phyloP scores from a whole-genome alignment of 2,113 vertebrate genomes.

The Thunnus thynnus region DNA sequence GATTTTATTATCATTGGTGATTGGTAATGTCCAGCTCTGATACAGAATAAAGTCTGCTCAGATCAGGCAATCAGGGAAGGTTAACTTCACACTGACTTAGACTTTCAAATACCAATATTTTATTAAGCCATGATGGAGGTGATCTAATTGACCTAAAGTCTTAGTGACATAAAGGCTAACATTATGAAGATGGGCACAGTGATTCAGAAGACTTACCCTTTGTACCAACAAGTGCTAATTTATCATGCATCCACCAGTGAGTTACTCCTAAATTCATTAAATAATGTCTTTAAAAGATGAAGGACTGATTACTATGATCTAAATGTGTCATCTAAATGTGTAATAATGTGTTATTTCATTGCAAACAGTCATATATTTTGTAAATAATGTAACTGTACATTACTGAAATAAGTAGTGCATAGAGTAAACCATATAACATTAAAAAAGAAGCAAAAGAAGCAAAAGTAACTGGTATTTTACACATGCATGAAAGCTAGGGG shows the following conservation, averaged over 20 bases:
- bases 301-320: neutral
- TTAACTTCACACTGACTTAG: conserved; percentile 45
- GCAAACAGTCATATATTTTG: neutral
- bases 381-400: neutral
- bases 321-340: neutral
- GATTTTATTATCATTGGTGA: conserved; percentile 71
- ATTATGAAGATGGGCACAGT: neutral
- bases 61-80: conserved; percentile 63
- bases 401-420: neutral
- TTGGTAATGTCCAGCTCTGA: conserved; percentile 63
- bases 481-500: conserved; percentile 27
- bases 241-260: neutral
- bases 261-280: neutral
- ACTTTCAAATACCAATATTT: conserved; percentile 56
- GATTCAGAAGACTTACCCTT: neutral
- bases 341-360: neutral
- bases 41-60: conserved; percentile 36
- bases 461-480: conserved; percentile 56
- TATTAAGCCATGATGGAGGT: conserved; percentile 27
- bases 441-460: neutral
- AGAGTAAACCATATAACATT: neutral
- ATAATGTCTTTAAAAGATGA: neutral
- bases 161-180: conserved; percentile 24
- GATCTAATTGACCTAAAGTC: conserved; percentile 29
- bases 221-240: neutral